Evolutionary conservation across 1,140 invertebrate genomes (phyloP), one percentile per base, ranked within the genome.

Genomic region (Nixonia krombeini): DNA sequence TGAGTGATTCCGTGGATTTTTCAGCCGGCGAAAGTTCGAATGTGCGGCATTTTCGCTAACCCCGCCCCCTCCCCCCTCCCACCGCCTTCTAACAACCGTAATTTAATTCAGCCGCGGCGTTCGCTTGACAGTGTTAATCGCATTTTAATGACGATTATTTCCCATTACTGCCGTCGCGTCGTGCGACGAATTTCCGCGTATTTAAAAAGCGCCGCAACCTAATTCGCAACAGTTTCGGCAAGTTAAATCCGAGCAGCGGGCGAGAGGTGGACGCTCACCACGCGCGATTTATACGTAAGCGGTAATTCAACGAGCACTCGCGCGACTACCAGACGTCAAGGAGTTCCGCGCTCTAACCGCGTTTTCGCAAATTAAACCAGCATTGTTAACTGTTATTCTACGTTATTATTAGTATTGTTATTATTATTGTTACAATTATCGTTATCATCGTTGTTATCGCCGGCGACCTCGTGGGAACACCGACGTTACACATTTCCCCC

Each of bases 291-390:
- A 64, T 64, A 46, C 42, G 64, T 63, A 73, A 71, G 58, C 49
- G 51, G 68, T 73, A 72, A 71, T 69, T 71, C 49, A 64, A 61
- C 45, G 49, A 65, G 59, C 51, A 64, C 64, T 63, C 59, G 51
- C 55, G 59, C 51, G 55, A 63, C 59, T 49, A 57, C 57, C 56
- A 69, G 67, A 74, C 74, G 72, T 74, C 68, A 72, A 79, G 71
- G 65, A 80, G 67, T 79, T 78, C 52, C 61, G 62, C 42, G 59
- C 58, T 64, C 41, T 72, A 41, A 53, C 67, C 47, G 37, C 55
- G 61, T 51, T 62, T 58, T 77, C 80, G 80, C 79, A 77, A 80
- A 82, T 80, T 73, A 79, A 79, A 69, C 79, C 75, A 57, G 70
- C 69, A 74, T 72, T 75, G 74, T 78, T 81, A 81, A 77, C 74